Evolutionary conservation across 2,888 invertebrate genomes (phyloP), one percentile per base, ranked within the genome.

Genomic region (Heteromyza rotundicornis): DNA sequence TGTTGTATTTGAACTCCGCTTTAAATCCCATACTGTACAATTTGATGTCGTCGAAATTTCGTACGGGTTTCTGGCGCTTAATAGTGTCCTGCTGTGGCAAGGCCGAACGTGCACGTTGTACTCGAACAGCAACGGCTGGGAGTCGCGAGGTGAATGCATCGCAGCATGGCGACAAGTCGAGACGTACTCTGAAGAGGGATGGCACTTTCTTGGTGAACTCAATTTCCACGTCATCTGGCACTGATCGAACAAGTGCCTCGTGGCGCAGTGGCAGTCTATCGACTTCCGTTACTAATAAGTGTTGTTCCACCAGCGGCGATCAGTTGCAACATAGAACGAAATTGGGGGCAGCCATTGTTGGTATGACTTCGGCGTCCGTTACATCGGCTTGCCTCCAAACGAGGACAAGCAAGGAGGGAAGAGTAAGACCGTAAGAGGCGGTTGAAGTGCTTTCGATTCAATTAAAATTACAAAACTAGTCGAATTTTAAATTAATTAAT

Each of bases 1-100:
- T 95, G 91, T 85, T 94, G 69, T 94, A 95, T 84, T 87, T 95
- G 58, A 95, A 96, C 83, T 95, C 95, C 53, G 95, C 95, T 12
- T 89, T 95, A 59, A 96, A 96, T 85, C 95, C 95, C 12, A 92
- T 95, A 74, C 84, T 96, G 57, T 96, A 96, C 84, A 95, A 95
- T 81, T 87, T 95, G 59, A 94, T 95, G 90, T 94, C 94, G 62
- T 92, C 94, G 1, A 95, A 95, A 80, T 96, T 96, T 84, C 87
- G 95, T 8, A 89, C 90, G 56, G 93, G 92, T 2, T 93, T 94
- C 71, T 86, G 90, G 58, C 88, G 87, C 73, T 82, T 92, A 54
- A 86, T 91, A 66, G 86, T 87, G 2, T 76, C 75, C 17, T 79
- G 79, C 24, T 65, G 70, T 47, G 19, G 47, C 20, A 20, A 14